A percentile compares a stretch with the other conserved stretches of the same genome.
phyloP scores from a whole-genome alignment of 2,797 vertebrate genomes.

The Neoniphon sammara region DNA sequence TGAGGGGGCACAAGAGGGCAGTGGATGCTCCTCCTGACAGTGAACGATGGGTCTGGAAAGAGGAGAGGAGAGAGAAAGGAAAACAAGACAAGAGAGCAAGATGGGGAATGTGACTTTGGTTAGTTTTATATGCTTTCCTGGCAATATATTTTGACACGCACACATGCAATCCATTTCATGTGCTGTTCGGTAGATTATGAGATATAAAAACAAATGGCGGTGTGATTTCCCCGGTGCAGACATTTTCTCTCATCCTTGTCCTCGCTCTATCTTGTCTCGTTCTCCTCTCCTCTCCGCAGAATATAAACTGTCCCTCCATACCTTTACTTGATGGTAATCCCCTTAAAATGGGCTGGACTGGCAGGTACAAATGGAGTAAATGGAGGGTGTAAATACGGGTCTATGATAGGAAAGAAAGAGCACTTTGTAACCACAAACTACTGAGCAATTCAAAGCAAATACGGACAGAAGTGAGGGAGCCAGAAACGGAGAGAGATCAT shows the following conservation, averaged over 20 bases:
- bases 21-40: constrained; percentile 37
- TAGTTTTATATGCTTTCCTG: constrained; percentile 42
- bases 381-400: constrained; percentile 2
- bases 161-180: constrained; percentile 66
- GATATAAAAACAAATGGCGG: constrained; percentile 64
- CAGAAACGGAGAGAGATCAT: constrained; percentile 44
- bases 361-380: constrained; percentile 5
- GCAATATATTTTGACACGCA: constrained; percentile 45
- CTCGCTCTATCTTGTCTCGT: constrained; percentile 13
- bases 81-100: constrained; percentile 44
- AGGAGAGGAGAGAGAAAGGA: constrained; percentile 46
- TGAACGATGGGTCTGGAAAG: constrained; percentile 38
- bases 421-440: not conserved
- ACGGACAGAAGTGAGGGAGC: constrained; percentile 38
- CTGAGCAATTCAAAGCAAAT: constrained; percentile 14
- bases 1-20: not conserved
- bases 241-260: constrained; percentile 26
- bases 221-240: constrained; percentile 40
- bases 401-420: not conserved
- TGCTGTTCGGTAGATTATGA: constrained; percentile 59
- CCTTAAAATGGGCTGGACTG: no score
- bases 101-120: constrained; percentile 61
- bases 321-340: not conserved
- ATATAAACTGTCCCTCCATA: not conserved
- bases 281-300: constrained; percentile 19